Base-by-base conservation (phyloP, 2,888 invertebrate genomes). In the Pocota personata region DNA sequence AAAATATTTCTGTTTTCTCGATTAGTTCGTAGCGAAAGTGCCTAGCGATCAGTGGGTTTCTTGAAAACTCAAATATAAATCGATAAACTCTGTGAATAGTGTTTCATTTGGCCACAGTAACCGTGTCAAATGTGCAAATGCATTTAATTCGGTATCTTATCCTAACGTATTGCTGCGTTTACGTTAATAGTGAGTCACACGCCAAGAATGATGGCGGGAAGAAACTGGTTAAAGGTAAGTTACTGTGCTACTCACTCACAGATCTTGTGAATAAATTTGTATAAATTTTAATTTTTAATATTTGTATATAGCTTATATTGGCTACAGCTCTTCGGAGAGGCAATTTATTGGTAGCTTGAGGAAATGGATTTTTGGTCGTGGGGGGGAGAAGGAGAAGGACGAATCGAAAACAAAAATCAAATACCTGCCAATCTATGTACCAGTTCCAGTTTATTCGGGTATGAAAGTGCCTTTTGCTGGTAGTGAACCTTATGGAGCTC, bases 341-440 rank as follows among this genome's bases (percentile, higher is more conserved):
- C 69, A 46, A 12, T 62, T 78, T 4, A 6, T 62, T 3, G 27
- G 43, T 16, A 10, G 8, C 0, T 1, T 78, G 16, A 62, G 27
- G 1, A 69, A 37, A 43, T 78, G 78, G 78, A 40, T 75, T 1
- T 43, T 71, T 3, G 52, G 69, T 0, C 62, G 35, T 4, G 21
- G 10, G 1, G 24, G 32, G 1, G 58, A 48, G 12, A 60, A 19
- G 8, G 1, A 67, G 1, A 2, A 30, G 14, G 14, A 19, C 8
- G 16, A 57, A 35, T n/a, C 32, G 14, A 16, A 46, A 6, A 52
- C 78, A 0, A 24, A 60, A 27, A 35, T 78, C 7, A 62, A 78
- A 27, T 55, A 62, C 10, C 16, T 78, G 30, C 78, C 78, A 1
- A 43, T 78, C 1, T 78, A 78, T n/a, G 62, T 78, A 12, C 69